phyloP scores from a whole-genome alignment of 2,797 vertebrate genomes.

The Etheostoma nigrum region DNA sequence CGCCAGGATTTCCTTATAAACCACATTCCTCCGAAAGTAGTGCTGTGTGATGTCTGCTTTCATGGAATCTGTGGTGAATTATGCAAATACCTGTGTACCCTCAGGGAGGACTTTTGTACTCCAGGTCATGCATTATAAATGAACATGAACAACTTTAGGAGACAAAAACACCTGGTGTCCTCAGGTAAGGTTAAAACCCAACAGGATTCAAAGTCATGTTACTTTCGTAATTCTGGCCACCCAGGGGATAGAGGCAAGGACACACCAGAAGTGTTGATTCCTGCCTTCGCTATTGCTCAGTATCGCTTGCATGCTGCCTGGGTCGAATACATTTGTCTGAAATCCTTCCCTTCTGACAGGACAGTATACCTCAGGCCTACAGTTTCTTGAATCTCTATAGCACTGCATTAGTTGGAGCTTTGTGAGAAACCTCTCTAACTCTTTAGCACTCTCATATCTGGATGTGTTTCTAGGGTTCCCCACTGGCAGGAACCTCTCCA shows the following conservation, averaged over 20 bases:
- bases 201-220: conserved; percentile 65
- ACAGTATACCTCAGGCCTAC: conserved; percentile 35
- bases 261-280: conserved; percentile 14
- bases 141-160: conserved; percentile 58
- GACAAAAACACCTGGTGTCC: conserved; percentile 57
- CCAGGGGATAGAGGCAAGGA: conserved; percentile 53
- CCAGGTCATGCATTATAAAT: conserved; percentile 73
- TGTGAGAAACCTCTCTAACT: conserved; percentile 38
- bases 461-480: conserved; percentile 34
- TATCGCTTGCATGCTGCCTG: conserved; percentile 15
- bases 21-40: conserved; percentile 22
- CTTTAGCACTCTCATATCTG: conserved; percentile 30
- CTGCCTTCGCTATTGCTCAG: conserved; percentile 5
- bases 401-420: conserved; percentile 46
- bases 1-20: conserved; percentile 44
- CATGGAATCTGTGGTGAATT: conserved; percentile 67
- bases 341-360: conserved; percentile 37
- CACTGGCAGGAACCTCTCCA: conserved; percentile 9
- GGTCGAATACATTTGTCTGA: conserved; percentile 38
- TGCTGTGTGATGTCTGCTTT: conserved; percentile 40
- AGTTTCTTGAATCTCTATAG: conserved; percentile 41
- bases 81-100: conserved; percentile 66
- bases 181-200: conserved; percentile 68
- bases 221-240: conserved; percentile 57
- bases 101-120: conserved; percentile 59